A percentile compares a stretch with the other conserved stretches of the same genome.
Conservation (phyloP, 2,113 vertebrate species). For the Lepisosteus osseus region DNA sequence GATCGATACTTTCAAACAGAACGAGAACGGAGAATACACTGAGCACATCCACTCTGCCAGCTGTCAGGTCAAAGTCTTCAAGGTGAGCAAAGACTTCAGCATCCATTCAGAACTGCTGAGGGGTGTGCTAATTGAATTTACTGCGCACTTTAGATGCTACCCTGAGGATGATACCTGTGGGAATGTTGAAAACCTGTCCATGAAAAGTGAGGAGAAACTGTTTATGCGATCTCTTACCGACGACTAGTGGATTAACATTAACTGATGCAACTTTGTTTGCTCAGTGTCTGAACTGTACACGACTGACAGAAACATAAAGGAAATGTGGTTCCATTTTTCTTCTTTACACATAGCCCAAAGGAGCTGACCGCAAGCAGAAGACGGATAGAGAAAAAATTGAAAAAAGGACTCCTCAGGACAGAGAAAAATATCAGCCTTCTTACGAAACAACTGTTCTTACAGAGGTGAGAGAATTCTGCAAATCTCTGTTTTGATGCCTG, state of each 20-base stretch:
- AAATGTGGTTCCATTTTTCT: neutral
- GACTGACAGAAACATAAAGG: no score
- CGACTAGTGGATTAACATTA: no score
- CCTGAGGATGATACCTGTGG: no score
- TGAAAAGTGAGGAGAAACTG: no score
- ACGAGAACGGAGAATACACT: conserved; percentile 79
- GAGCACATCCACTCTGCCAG: conserved; percentile 87
- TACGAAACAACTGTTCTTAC: conserved; percentile 85
- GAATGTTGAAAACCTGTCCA: no score
- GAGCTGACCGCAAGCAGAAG: conserved; percentile 93
- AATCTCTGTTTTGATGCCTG: no score
- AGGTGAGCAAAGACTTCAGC: conserved; percentile 63
- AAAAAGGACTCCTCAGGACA: conserved; percentile 80
- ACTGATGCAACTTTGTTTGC: no score
- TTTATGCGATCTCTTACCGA: no score
- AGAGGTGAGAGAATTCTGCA: conserved; percentile 67
- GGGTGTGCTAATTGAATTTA: no score
- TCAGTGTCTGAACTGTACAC: no score
- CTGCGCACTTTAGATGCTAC: no score
- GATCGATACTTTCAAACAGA: conserved; percentile 85
- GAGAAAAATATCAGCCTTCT: conserved; percentile 88
- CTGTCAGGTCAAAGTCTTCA: conserved; percentile 97
- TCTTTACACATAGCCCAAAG: conserved; percentile 75
- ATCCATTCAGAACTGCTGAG: no score
- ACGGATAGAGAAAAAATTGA: conserved; percentile 92